Percentiles rank a stretch among this genome's conserved stretches.
Conservation (phyloP, 2,888 invertebrate species). For the Acronicta alni region DNA sequence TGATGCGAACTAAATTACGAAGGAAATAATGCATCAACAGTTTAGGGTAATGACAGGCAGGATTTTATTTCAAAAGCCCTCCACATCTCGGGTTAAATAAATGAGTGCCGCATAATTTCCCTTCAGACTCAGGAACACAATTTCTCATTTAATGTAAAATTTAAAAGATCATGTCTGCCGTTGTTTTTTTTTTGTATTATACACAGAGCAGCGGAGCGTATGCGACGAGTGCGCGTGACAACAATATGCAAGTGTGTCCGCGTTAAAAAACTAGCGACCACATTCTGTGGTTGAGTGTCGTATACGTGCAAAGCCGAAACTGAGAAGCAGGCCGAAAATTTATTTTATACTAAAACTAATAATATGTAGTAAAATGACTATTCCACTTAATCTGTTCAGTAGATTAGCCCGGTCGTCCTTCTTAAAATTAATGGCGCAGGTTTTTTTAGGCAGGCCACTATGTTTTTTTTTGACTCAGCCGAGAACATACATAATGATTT, state of each 20-base stretch:
- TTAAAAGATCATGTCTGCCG: slow-evolving; percentile 34
- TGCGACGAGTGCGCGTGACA: slow-evolving; percentile 55
- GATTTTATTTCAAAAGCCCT: background rate
- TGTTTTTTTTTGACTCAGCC: background rate
- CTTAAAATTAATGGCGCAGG: background rate
- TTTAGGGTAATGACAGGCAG: rapidly evolving
- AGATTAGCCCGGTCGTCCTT: no score
- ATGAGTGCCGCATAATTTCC: slow-evolving; percentile 17
- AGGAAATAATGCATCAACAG: slow-evolving; percentile 5
- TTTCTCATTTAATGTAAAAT: slow-evolving; percentile 38
- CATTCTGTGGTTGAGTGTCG: slow-evolving; percentile 14
- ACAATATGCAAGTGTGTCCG: slow-evolving; percentile 51
- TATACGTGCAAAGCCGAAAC: slow-evolving; percentile 1
- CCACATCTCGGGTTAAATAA: background rate
- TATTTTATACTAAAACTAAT: background rate
- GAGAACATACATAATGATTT: no score
- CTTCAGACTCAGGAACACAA: slow-evolving; percentile 30
- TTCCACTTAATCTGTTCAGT: no score
- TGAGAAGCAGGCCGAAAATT: slow-evolving; percentile 8
- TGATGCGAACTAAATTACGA: background rate
- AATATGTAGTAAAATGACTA: no score
- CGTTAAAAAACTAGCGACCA: slow-evolving; percentile 42
- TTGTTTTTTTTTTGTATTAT: slow-evolving; percentile 32
- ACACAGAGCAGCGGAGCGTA: slow-evolving; percentile 36
- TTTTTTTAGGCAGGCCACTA: no score